Conservation (phyloP, 2,888 invertebrate species). For the Acanthoscelides obtectus region DNA sequence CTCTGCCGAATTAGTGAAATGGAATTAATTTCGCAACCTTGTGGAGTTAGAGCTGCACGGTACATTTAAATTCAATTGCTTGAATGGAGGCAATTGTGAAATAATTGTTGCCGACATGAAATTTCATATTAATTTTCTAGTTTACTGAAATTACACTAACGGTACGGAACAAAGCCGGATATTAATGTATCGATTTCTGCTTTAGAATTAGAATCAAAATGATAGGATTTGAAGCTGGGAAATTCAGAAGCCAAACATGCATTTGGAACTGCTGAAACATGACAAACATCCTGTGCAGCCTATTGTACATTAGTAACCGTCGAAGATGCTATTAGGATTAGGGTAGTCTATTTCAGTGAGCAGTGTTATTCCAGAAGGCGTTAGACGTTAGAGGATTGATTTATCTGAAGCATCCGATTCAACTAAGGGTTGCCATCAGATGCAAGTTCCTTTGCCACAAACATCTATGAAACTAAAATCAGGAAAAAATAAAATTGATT, state of each 20-base stretch:
- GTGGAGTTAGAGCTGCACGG: neutral
- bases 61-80: neutral
- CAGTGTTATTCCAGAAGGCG: too few relatives aligned
- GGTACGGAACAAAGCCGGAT: neutral
- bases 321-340: too few relatives aligned
- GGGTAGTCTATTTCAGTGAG: too few relatives aligned
- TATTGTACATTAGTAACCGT: too few relatives aligned
- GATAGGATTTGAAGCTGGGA: neutral
- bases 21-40: neutral
- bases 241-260: neutral
- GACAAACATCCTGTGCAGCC: too few relatives aligned
- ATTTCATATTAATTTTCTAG: neutral
- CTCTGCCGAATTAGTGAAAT: neutral
- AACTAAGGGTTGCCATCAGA: too few relatives aligned
- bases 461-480: too few relatives aligned
- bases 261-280: neutral
- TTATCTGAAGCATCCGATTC: too few relatives aligned
- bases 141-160: neutral
- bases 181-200: neutral
- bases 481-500: too few relatives aligned
- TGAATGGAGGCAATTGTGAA: neutral
- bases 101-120: neutral
- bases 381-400: too few relatives aligned
- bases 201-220: neutral
- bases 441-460: too few relatives aligned